Conservation (phyloP, 2,797 vertebrate species). For the Intellagama lesueurii region DNA sequence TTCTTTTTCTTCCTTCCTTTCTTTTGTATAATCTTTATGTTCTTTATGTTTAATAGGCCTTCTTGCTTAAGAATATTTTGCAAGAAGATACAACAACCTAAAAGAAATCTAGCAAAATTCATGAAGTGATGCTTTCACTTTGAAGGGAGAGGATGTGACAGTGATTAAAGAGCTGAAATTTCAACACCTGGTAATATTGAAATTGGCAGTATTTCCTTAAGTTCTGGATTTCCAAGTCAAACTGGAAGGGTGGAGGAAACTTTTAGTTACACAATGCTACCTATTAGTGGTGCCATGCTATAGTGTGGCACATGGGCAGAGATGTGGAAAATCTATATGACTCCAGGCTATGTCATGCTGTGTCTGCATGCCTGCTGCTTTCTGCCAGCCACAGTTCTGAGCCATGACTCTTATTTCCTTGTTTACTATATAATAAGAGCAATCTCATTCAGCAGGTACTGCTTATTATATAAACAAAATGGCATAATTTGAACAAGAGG, state of each 20-base stretch:
- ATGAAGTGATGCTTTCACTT: constrained; percentile 25
- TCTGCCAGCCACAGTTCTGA: not conserved
- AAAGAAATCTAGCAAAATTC: not conserved
- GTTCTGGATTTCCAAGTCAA: constrained; percentile 44
- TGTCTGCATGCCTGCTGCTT: not conserved
- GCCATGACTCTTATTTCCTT: not conserved
- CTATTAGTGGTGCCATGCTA: not conserved
- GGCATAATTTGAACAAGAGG: not conserved
- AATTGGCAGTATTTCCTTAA: constrained; percentile 42
- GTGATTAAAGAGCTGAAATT: constrained; percentile 31
- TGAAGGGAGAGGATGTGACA: constrained; percentile 34
- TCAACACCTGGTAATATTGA: constrained; percentile 46
- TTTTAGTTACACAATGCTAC: constrained; percentile 24
- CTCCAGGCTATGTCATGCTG: not conserved
- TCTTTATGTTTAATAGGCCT: not conserved
- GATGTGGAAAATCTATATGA: not conserved
- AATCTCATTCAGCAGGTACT: too few relatives aligned
- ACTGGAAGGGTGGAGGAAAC: not conserved
- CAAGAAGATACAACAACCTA: not conserved
- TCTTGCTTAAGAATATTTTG: not conserved
- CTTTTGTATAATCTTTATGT: not conserved
- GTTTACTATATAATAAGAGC: not conserved
- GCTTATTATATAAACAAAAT: not conserved
- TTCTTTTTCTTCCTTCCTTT: not conserved
- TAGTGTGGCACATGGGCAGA: not conserved